Evolutionary conservation across 2,888 invertebrate species (phyloP).

Genomic region (Anoplius nigerrimus): DNA sequence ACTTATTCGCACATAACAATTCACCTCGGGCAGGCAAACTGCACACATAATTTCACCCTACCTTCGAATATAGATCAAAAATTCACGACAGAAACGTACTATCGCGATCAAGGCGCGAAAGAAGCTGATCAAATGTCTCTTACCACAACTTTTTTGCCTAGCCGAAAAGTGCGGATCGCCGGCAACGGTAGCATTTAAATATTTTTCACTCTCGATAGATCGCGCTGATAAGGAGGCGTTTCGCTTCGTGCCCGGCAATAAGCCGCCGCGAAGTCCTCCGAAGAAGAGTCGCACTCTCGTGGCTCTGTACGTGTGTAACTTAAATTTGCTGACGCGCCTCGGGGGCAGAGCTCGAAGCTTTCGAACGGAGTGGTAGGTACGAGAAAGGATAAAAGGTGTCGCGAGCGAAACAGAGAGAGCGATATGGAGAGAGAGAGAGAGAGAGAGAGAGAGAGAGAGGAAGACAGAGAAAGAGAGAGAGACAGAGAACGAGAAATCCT

Average conservation of each 20-base stretch:
- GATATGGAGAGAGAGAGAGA: not conserved
- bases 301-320: conserved; percentile 50
- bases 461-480: not conserved
- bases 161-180: not conserved
- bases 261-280: conserved; percentile 53
- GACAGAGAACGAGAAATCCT: conserved; percentile 10
- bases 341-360: conserved; percentile 21
- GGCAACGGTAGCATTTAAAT: conserved; percentile 62
- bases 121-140: not conserved
- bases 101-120: too few species aligned
- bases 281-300: conserved; percentile 37
- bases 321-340: conserved; percentile 59
- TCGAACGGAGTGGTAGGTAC: not conserved
- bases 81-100: too few species aligned
- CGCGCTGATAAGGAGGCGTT: conserved; percentile 65
- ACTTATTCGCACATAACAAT: too few species aligned
- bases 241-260: conserved; percentile 72
- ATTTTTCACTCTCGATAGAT: conserved; percentile 69
- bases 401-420: not conserved
- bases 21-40: too few species aligned
- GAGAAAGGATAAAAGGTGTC: conserved; percentile 4
- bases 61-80: too few species aligned
- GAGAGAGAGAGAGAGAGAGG: not conserved
- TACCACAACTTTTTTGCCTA: too few species aligned
- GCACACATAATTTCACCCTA: too few species aligned